A percentile compares a stretch with the other conserved stretches of the same genome.
These are phyloP conservation scores for Oscheius sp. DNA, from an alignment of 2,888 invertebrate species.

Conservation along the genomic window DNA sequence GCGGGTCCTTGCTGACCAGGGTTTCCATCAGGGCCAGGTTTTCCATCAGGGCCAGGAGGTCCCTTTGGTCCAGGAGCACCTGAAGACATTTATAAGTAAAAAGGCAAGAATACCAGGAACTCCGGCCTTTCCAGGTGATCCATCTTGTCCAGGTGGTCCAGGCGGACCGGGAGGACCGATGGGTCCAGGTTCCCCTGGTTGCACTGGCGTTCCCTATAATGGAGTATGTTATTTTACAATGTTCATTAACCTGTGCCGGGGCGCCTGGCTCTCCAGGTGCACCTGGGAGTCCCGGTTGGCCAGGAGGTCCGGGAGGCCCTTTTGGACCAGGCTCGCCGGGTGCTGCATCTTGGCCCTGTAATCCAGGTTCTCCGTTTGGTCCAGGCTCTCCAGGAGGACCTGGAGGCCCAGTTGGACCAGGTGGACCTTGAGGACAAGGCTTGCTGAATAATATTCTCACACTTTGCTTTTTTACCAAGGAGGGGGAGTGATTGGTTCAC, in stretches of 20 bases:
- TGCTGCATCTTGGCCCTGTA: slow-evolving; percentile 22
- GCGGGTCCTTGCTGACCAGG: slow-evolving; percentile 24
- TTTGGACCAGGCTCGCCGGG: slow-evolving; percentile 20
- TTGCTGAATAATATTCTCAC: too few species aligned
- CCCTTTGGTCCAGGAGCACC: slow-evolving; percentile 31
- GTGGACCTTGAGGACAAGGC: slow-evolving; percentile 42
- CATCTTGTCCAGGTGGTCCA: slow-evolving; percentile 39
- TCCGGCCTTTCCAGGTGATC: slow-evolving; percentile 44
- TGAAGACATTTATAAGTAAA: too few species aligned
- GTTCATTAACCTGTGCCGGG: slow-evolving; percentile 7
- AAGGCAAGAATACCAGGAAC: too few species aligned
- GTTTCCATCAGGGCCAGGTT: slow-evolving; percentile 32
- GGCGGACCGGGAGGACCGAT: slow-evolving; percentile 34
- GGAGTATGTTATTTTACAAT: too few species aligned
- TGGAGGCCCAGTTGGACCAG: slow-evolving; percentile 41
- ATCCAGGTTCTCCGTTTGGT: slow-evolving; percentile 34
- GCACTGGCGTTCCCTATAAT: slow-evolving; percentile 1
- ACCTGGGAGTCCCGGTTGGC: slow-evolving; percentile 40
- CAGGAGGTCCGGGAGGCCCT: slow-evolving; percentile 40
- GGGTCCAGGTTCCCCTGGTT: slow-evolving; percentile 32
- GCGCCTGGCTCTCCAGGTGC: slow-evolving; percentile 32
- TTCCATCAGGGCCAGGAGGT: slow-evolving; percentile 34
- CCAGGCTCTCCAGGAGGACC: slow-evolving; percentile 43
- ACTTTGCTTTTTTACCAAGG: too few species aligned
- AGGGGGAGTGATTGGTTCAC: slow-evolving; percentile 54